Conservation (phyloP, 30 jellyfish, hydroid and myxozoan species). For the Cassiopea andromeda region DNA sequence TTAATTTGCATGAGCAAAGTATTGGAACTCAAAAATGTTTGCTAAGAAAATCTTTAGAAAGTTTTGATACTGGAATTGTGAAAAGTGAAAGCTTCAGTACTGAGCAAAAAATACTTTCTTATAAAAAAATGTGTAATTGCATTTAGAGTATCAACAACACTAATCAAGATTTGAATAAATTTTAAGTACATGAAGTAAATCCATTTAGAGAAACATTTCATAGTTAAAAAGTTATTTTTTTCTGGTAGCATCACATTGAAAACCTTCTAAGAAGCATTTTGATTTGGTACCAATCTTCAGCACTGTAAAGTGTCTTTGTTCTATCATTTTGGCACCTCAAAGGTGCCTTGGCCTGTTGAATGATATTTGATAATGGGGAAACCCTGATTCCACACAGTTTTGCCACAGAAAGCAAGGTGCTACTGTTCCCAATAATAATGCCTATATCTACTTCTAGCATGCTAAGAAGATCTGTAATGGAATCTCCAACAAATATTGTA, state of each 20-base stretch:
- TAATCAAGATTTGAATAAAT: too few species aligned
- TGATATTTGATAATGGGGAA: constrained; percentile 8
- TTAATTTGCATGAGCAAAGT: too few species aligned
- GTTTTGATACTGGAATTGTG: too few species aligned
- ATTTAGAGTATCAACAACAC: too few species aligned
- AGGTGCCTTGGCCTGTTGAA: neutral
- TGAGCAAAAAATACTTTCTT: too few species aligned
- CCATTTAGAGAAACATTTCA: too few species aligned
- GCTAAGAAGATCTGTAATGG: constrained; percentile 61
- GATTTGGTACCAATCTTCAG: constrained; percentile 52
- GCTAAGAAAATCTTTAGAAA: too few species aligned
- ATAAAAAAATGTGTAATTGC: too few species aligned
- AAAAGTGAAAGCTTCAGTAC: too few species aligned
- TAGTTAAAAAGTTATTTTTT: neutral
- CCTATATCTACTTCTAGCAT: constrained; percentile 63
- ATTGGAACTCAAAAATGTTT: too few species aligned
- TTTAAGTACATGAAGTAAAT: too few species aligned
- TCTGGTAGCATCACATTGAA: neutral
- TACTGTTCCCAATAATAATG: constrained; percentile 60
- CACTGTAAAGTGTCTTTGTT: constrained; percentile 10
- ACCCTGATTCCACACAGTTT: constrained; percentile 50
- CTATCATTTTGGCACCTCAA: neutral
- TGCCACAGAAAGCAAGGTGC: constrained; percentile 33
- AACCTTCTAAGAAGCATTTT: constrained; percentile 10
- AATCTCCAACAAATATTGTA: constrained; percentile 72